phyloP scores from a whole-genome alignment of 2,888 invertebrate species.

The Macrophya alboannulata region DNA sequence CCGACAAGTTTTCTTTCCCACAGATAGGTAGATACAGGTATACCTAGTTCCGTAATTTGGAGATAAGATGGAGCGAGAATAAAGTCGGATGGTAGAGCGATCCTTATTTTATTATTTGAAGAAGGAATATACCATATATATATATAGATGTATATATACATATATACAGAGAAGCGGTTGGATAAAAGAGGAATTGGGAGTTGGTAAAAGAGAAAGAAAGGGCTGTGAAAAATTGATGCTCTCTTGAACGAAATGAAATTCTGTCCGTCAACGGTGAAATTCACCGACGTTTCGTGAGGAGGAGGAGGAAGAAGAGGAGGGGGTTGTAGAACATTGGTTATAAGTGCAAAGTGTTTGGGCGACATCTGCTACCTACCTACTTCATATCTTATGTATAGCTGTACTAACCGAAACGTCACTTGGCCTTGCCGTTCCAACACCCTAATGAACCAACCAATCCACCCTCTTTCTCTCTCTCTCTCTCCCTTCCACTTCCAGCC shows the following conservation, averaged over 20 bases:
- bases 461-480: background rate
- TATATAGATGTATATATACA: background rate
- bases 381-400: slow-evolving; percentile 41
- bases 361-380: slow-evolving; percentile 32
- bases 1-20: background rate
- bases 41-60: background rate
- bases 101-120: slow-evolving; percentile 23
- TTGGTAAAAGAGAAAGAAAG: slow-evolving; percentile 9
- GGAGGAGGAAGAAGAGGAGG: background rate
- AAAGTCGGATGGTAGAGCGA: background rate
- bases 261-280: slow-evolving; percentile 37
- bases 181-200: background rate
- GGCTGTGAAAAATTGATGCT: slow-evolving; percentile 48
- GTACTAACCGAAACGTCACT: slow-evolving; percentile 45
- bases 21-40: background rate
- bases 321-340: slow-evolving; percentile 29
- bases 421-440: background rate
- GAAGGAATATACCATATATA: background rate
- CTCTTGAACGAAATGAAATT: slow-evolving; percentile 50
- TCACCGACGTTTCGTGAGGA: background rate
- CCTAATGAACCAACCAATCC: slow-evolving; percentile 42
- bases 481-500: background rate
- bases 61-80: slow-evolving; percentile 11
- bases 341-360: slow-evolving; percentile 47
- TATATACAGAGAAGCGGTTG: background rate